Evolutionary conservation across 2,888 invertebrate species (phyloP).

Genomic region (Endomychus coccineus): DNA sequence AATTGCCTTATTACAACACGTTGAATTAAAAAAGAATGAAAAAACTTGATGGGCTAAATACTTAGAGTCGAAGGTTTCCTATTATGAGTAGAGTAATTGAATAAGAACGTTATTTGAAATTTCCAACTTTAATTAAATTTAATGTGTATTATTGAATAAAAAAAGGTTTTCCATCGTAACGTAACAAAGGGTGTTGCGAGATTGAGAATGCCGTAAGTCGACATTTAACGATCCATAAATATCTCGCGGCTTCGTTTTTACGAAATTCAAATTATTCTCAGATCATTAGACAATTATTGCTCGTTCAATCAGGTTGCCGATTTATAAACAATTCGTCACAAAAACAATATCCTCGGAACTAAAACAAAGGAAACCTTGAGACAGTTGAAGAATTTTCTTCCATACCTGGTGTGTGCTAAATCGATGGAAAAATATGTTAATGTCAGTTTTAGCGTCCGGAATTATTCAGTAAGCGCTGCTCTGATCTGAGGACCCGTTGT

Average conservation of each 20-base stretch:
- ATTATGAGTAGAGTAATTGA: too few species aligned
- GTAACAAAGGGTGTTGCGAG: too few species aligned
- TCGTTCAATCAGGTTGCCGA: constrained; percentile 26
- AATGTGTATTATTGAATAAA: too few species aligned
- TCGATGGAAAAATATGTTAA: constrained; percentile 33
- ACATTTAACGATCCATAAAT: not conserved
- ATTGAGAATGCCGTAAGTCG: not conserved
- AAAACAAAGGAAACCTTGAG: constrained; percentile 33
- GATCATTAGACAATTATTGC: constrained; percentile 28
- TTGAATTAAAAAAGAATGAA: too few species aligned
- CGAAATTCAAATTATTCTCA: constrained; percentile 20
- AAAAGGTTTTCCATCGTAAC: too few species aligned
- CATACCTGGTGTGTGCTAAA: constrained; percentile 27
- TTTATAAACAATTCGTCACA: constrained; percentile 29
- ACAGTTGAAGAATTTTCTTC: constrained; percentile 28
- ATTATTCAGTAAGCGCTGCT: constrained; percentile 29
- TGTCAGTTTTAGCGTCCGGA: constrained; percentile 27
- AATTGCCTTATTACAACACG: too few species aligned
- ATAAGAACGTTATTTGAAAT: too few species aligned
- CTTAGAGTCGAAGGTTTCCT: too few species aligned
- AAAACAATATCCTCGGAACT: constrained; percentile 20
- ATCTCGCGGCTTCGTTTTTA: not conserved
- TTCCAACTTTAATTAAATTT: too few species aligned
- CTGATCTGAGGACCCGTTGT: constrained; percentile 1
- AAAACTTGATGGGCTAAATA: too few species aligned